A percentile compares a stretch with the other conserved stretches of the same genome.
These are phyloP conservation scores for Suricata suricatta DNA, from an alignment of 2,113 vertebrate genomes.

Conservation along the genomic window DNA sequence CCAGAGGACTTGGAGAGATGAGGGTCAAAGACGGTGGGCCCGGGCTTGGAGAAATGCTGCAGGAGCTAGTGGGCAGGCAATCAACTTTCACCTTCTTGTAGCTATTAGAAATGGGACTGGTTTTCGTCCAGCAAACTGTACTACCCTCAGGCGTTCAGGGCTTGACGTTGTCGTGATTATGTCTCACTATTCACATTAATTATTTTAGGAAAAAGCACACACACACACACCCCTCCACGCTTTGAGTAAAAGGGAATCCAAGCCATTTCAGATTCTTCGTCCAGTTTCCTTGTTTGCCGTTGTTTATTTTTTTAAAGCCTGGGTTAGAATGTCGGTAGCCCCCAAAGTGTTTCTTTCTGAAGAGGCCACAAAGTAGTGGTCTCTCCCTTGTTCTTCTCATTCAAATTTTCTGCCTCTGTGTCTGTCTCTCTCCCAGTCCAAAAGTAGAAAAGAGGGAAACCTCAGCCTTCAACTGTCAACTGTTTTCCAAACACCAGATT, in stretches of 20 bases:
- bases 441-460: conserved; percentile 38
- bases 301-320: not conserved
- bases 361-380: not conserved
- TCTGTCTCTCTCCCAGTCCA: not conserved
- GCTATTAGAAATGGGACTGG: conserved; percentile 27
- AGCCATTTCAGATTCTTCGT: not conserved
- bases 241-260: not conserved
- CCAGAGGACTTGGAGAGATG: rapidly evolving
- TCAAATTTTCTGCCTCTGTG: not conserved
- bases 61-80: not conserved
- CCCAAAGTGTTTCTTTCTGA: conserved; percentile 27
- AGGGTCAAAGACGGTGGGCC: not conserved
- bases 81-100: conserved; percentile 39
- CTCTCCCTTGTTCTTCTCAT: not conserved
- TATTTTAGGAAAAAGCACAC: not conserved
- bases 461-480: conserved; percentile 76
- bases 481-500: conserved; percentile 81
- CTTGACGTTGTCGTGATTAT: not conserved
- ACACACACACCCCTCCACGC: not conserved
- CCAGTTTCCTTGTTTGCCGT: not conserved
- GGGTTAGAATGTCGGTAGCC: not conserved
- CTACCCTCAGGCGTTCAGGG: not conserved
- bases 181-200: conserved; percentile 8
- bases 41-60: not conserved
- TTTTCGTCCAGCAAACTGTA: conserved; percentile 53